Percentiles rank a stretch among this genome's conserved stretches.
Evolutionary conservation across 2,888 invertebrate genomes (phyloP).

Genomic region (Callinectes sapidus): DNA sequence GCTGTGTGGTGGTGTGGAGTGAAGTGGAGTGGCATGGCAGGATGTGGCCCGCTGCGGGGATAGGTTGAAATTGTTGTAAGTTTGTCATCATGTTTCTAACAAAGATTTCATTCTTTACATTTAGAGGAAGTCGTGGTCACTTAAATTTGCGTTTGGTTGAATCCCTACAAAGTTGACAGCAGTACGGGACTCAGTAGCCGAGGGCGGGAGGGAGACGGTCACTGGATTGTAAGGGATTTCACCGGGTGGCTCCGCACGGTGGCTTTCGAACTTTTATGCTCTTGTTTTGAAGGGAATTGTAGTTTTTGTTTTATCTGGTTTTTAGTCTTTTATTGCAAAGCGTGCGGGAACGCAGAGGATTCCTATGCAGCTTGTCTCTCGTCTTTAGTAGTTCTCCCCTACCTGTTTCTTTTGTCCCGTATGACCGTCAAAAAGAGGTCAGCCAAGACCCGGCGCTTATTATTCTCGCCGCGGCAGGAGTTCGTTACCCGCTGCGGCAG

Average conservation of each 20-base stretch:
- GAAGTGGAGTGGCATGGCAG: slow-evolving; percentile 54
- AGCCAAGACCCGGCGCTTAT: neutral
- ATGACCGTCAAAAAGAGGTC: neutral
- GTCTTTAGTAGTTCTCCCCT: neutral
- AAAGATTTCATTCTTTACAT: neutral
- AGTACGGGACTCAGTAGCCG: neutral
- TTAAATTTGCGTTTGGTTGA: neutral
- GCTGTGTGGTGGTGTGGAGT: slow-evolving; percentile 30
- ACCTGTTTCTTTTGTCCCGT: neutral
- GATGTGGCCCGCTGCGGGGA: slow-evolving; percentile 57
- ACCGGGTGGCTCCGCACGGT: neutral
- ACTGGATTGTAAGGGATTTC: neutral
- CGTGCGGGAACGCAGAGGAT: neutral
- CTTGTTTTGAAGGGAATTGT: slow-evolving; percentile 28
- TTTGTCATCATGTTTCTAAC: neutral
- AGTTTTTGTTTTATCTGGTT: neutral
- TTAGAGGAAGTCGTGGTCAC: neutral
- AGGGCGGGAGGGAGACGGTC: neutral
- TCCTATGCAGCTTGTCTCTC: neutral
- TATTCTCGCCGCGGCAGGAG: neutral
- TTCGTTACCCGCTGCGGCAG: slow-evolving; percentile 7
- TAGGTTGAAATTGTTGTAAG: slow-evolving; percentile 55
- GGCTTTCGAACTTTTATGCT: neutral
- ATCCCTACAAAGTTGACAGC: neutral
- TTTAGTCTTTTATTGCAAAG: neutral